phyloP scores from a whole-genome alignment of 2,888 invertebrate genomes.

The Lepidocyrtoides sp. region DNA sequence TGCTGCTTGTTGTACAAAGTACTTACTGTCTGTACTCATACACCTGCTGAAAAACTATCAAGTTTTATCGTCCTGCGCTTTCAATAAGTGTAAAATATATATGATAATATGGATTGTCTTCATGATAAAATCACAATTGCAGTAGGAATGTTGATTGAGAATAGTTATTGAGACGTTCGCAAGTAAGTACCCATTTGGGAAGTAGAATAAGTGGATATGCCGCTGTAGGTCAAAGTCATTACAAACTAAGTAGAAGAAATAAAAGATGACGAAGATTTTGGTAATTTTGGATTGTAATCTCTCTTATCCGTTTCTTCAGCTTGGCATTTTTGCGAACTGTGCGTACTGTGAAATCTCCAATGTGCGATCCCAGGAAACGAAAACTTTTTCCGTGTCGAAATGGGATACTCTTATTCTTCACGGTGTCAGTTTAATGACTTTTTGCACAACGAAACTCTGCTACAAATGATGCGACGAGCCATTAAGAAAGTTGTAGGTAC shows the following conservation, averaged over 20 bases:
- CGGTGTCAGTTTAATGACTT: too few relatives aligned
- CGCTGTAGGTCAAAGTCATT: constrained; percentile 60
- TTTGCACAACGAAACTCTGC: too few relatives aligned
- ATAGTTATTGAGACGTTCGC: constrained; percentile 56
- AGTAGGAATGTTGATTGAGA: constrained; percentile 29
- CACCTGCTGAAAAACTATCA: neutral
- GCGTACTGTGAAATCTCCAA: too few relatives aligned
- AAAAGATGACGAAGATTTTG: constrained; percentile 36
- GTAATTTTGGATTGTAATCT: constrained; percentile 17
- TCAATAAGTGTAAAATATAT: too few relatives aligned
- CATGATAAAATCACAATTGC: constrained; percentile 17
- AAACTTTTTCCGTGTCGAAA: too few relatives aligned
- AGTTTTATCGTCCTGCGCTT: too few relatives aligned
- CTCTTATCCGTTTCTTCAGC: constrained; percentile 6
- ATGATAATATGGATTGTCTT: neutral
- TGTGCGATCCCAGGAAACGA: too few relatives aligned
- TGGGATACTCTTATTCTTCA: too few relatives aligned
- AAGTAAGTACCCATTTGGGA: constrained; percentile 50
- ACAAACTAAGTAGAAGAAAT: constrained; percentile 19
- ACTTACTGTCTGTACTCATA: too few relatives aligned
- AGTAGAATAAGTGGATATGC: constrained; percentile 29
- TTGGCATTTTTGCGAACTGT: neutral
- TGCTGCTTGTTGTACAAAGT: too few relatives aligned
- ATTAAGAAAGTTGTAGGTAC: too few relatives aligned
- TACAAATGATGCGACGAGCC: too few relatives aligned